phyloP scores from a whole-genome alignment of 2,888 invertebrate genomes.

The Phoronis australis region DNA sequence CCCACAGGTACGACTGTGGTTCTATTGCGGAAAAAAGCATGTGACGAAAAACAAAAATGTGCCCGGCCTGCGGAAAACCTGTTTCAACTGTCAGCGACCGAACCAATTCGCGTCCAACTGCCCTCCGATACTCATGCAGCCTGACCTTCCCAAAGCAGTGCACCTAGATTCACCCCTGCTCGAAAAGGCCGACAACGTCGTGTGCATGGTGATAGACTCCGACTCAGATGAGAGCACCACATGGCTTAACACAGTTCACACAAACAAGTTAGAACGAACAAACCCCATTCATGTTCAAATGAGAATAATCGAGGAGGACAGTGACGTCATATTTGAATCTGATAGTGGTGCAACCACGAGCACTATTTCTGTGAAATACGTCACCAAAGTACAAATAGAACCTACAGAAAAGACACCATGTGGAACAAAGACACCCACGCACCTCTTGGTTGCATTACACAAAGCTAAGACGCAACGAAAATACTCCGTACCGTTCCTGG shows the following conservation, averaged over 20 bases:
- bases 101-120: not conserved
- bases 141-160: not conserved
- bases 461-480: slow-evolving; percentile 1
- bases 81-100: not conserved
- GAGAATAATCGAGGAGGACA: slow-evolving; percentile 1
- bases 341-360: slow-evolving; percentile 12
- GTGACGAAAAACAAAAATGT: not conserved
- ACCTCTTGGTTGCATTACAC: not conserved
- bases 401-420: slow-evolving; percentile 2
- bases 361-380: slow-evolving; percentile 5
- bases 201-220: too few relatives aligned
- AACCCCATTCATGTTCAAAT: too few relatives aligned
- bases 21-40: not conserved
- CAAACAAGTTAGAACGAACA: too few relatives aligned
- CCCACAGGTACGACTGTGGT: not conserved
- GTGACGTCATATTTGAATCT: slow-evolving; percentile 7
- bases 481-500: slow-evolving; percentile 9
- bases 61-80: not conserved
- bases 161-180: too few relatives aligned
- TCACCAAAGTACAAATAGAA: not conserved
- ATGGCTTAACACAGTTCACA: too few relatives aligned
- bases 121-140: too few relatives aligned
- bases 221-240: too few relatives aligned
- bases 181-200: too few relatives aligned
- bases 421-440: not conserved